A percentile compares a stretch with the other conserved stretches of the same genome.
Evolutionary conservation across 2,113 vertebrate genomes (phyloP).

Genomic region (Eulemur rufifrons): DNA sequence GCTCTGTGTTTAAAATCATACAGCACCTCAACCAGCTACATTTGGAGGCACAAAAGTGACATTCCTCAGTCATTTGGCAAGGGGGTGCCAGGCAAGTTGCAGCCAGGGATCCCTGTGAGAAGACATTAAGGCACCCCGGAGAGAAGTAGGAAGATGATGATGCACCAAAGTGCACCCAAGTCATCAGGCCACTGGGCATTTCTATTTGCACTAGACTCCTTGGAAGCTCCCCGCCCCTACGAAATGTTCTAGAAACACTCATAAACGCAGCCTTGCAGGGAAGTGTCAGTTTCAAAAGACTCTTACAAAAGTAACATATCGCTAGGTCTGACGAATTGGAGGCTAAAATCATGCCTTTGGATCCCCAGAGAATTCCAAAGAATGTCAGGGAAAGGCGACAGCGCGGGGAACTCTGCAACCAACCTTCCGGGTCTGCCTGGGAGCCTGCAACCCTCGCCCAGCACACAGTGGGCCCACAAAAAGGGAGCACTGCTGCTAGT

Average conservation of each 20-base stretch:
- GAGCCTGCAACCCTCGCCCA: background rate
- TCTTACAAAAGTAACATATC: background rate
- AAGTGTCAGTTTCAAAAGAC: background rate
- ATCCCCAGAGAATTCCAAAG: too few relatives aligned
- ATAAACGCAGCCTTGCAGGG: background rate
- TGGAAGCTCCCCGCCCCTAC: background rate
- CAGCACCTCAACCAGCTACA: background rate
- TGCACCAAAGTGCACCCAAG: background rate
- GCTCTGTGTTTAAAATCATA: background rate
- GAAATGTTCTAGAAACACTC: background rate
- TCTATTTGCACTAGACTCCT: background rate
- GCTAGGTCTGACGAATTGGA: background rate
- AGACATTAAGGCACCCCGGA: background rate
- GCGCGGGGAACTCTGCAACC: background rate
- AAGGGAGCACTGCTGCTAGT: background rate
- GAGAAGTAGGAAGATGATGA: background rate
- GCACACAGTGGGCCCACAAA: background rate
- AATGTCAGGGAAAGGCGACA: background rate
- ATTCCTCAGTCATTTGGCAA: background rate
- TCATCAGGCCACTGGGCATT: background rate
- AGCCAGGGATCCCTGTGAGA: background rate
- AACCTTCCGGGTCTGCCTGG: background rate
- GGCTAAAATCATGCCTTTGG: background rate
- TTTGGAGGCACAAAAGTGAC: background rate
- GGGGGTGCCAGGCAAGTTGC: rapidly evolving